A percentile compares a stretch with the other conserved stretches of the same genome.
Conservation (phyloP, 35 echinoderm and acorn worm genomes). For the Acanthaster planci region DNA sequence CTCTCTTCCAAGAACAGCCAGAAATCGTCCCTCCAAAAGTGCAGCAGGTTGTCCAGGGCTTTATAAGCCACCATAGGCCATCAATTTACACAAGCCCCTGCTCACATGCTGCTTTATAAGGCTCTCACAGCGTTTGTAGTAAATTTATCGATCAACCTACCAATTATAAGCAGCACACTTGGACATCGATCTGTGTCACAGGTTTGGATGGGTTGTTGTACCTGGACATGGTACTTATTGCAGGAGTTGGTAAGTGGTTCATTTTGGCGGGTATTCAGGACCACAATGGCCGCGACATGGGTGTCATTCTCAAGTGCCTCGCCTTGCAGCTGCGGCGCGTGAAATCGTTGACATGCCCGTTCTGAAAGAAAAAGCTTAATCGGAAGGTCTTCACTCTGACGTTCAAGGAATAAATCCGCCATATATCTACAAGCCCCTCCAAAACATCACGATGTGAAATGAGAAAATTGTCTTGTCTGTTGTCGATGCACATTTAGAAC, state of each 20-base stretch:
- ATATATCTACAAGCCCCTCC: neutral
- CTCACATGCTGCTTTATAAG: neutral
- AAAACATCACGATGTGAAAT: neutral
- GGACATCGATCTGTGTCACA: neutral
- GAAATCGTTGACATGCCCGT: neutral
- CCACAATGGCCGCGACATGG: constrained; percentile 12
- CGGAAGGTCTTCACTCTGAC: neutral
- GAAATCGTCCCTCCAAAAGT: neutral
- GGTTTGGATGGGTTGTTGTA: constrained; percentile 5
- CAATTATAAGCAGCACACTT: neutral
- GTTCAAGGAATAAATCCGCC: neutral
- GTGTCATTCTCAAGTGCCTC: constrained; percentile 22
- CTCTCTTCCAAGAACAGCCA: neutral
- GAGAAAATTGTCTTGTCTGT: neutral
- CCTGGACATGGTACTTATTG: neutral
- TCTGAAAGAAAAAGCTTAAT: neutral
- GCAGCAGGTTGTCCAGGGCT: neutral
- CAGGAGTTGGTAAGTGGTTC: neutral
- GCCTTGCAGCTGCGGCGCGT: neutral
- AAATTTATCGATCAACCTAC: neutral
- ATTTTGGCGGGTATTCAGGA: constrained; percentile 22
- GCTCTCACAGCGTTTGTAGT: neutral
- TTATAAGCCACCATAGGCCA: too few relatives aligned
- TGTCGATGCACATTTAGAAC: neutral
- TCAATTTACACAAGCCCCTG: neutral